Conservation (phyloP, 2,888 invertebrate genomes). For the Limnephilus auricula region DNA sequence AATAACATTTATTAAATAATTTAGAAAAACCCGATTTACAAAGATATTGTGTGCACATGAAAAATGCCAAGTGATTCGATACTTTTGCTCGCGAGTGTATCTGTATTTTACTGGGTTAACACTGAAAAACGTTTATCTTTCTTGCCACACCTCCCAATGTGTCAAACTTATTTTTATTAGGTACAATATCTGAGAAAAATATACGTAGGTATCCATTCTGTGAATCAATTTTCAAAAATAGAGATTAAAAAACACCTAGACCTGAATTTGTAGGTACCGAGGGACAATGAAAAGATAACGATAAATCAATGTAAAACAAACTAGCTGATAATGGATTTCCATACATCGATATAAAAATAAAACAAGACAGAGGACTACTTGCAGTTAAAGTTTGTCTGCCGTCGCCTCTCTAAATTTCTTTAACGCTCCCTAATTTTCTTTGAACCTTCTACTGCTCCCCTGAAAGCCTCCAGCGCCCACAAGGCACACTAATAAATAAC, state of each 20-base stretch:
- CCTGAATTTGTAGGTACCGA: no score
- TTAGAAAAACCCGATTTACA: no score
- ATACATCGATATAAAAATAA: not conserved
- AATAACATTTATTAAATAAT: no score
- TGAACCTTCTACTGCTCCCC: no score
- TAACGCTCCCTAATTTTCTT: no score
- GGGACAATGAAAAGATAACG: not conserved
- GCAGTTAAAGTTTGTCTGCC: no score
- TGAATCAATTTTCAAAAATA: not conserved
- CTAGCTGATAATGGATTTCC: not conserved
- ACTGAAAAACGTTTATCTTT: not conserved
- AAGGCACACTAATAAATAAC: no score
- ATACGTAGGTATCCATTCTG: not conserved
- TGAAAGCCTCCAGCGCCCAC: no score
- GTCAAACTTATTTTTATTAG: not conserved
- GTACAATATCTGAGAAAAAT: not conserved
- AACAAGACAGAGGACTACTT: not conserved
- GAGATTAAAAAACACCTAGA: not conserved
- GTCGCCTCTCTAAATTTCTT: no score
- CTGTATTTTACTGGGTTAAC: not conserved
- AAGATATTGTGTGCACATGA: no score
- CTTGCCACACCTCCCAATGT: not conserved
- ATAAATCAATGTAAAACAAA: not conserved
- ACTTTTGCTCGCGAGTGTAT: no score
- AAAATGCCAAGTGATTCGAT: no score